phyloP scores from a whole-genome alignment of 2,888 invertebrate species.

The Euplexia lucipara region DNA sequence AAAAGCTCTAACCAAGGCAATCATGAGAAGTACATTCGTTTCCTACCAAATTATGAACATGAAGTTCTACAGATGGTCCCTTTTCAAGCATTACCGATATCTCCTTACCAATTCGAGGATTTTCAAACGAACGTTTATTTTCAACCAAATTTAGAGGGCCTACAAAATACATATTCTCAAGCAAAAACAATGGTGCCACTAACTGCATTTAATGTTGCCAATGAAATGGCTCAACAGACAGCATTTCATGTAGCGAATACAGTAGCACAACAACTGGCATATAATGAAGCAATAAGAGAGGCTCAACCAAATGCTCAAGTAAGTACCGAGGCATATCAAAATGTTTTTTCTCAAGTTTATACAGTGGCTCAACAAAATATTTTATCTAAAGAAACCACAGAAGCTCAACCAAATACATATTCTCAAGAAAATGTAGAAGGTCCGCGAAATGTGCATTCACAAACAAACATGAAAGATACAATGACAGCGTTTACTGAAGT shows the following conservation, averaged over 20 bases:
- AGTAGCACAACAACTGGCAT: conserved; percentile 1
- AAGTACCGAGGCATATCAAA: too few species aligned
- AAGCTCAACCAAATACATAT: not conserved
- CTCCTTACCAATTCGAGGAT: conserved; percentile 30
- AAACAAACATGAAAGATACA: not conserved
- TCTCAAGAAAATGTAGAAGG: not conserved
- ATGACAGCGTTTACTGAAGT: too few species aligned
- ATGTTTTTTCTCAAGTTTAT: too few species aligned
- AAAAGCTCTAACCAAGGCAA: conserved; percentile 42
- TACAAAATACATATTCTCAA: conserved; percentile 14
- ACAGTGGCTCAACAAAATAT: too few species aligned
- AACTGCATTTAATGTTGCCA: conserved; percentile 1
- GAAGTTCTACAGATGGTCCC: conserved; percentile 53
- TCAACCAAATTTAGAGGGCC: conserved; percentile 21
- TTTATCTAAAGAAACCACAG: too few species aligned
- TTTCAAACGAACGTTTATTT: conserved; percentile 9
- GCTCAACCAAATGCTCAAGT: not conserved
- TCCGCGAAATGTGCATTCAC: not conserved
- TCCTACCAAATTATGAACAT: conserved; percentile 59
- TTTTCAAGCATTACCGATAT: conserved; percentile 35
- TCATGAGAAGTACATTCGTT: conserved; percentile 59
- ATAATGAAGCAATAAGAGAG: not conserved
- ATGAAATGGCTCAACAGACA: conserved; percentile 3
- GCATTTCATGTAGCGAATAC: conserved; percentile 2
- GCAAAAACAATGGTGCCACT: conserved; percentile 10